Evolutionary conservation across 2,113 vertebrate genomes (phyloP), one percentile per base, ranked within the genome.

Genomic region (Pantherophis guttatus): DNA sequence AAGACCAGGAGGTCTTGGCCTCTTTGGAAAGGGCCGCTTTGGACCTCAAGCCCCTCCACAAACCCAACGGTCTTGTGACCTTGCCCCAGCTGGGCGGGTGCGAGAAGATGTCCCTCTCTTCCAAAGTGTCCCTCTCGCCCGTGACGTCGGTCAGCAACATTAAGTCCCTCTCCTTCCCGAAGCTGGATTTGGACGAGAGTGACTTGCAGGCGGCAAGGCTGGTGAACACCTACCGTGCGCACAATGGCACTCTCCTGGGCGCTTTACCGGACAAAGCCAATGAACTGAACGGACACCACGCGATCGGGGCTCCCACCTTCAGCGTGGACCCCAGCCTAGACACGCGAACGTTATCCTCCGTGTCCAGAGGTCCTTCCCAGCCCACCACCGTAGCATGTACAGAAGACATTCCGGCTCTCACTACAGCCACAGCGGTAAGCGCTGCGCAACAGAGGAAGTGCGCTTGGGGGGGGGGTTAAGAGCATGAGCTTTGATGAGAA

Each of bases 121-220:
- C 39, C 44, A 48, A 98, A 95, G 95, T 97, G 98, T 96, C 98
- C 48, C 97, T 98, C 9, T 97, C 98, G 33, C 97, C 98, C 0
- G 96, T 97, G 91, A 97, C 97, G 94, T 95, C 97, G 91, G 97
- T 98, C 95, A 98, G 99, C 98, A 99, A 99, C 98, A 99, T 99
- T 96, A 99, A 98, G 97, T 99, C 99, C 91, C 97, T 99, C 13
- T 98, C 98, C 93, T 99, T 99, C 93, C 99, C 99, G 50, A 99
- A 99, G 96, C 98, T 99, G 91, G 98, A 99, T 88, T 98, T 98
- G 3, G 98, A 99, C 90, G 98, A 98, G 89, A 97, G 97, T 24
- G 97, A 95, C 95, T 98, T 98, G 86, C 98, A 97, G 88, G 95
- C 96, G 53, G 96, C 97, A 50, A 97, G 95, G 95, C 97, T 98